Evolutionary conservation across 2,113 vertebrate genomes (phyloP).

Genomic region (Tichodroma muraria): DNA sequence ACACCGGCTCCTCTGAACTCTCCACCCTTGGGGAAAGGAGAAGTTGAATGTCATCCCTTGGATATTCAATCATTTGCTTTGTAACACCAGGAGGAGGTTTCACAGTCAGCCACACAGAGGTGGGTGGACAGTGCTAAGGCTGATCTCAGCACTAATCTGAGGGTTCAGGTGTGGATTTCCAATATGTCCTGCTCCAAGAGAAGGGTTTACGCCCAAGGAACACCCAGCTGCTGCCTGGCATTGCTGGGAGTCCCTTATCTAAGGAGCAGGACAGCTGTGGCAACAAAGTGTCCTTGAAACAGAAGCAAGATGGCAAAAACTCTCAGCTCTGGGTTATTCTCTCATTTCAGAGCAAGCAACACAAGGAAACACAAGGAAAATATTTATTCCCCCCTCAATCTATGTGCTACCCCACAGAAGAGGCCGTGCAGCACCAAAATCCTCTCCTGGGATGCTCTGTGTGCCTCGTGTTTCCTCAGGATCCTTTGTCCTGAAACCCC

Average conservation of each 20-base stretch:
- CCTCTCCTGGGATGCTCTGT: rapidly evolving
- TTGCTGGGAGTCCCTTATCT: background rate
- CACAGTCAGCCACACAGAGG: rapidly evolving
- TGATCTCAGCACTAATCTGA: background rate
- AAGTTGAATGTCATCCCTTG: rapidly evolving
- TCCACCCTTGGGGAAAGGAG: constrained; percentile 71
- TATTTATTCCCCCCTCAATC: rapidly evolving
- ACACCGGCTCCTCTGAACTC: constrained; percentile 89
- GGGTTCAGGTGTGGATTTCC: background rate
- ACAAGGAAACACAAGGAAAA: background rate
- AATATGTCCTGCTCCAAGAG: background rate
- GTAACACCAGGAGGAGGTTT: too few species aligned
- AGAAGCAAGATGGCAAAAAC: background rate
- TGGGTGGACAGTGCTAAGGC: rapidly evolving
- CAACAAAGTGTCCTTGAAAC: background rate
- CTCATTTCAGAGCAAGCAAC: background rate
- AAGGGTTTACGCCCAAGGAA: background rate
- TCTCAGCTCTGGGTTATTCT: background rate
- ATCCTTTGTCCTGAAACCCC: background rate
- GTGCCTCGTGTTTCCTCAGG: rapidly evolving
- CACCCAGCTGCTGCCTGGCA: rapidly evolving
- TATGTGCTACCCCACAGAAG: rapidly evolving
- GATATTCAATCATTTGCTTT: rapidly evolving
- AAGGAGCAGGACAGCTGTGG: background rate
- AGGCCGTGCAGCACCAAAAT: rapidly evolving